Percentiles rank a stretch among this genome's conserved stretches.
Evolutionary conservation across 2,888 invertebrate genomes (phyloP).

Genomic region (Agriopis aurantiaria): DNA sequence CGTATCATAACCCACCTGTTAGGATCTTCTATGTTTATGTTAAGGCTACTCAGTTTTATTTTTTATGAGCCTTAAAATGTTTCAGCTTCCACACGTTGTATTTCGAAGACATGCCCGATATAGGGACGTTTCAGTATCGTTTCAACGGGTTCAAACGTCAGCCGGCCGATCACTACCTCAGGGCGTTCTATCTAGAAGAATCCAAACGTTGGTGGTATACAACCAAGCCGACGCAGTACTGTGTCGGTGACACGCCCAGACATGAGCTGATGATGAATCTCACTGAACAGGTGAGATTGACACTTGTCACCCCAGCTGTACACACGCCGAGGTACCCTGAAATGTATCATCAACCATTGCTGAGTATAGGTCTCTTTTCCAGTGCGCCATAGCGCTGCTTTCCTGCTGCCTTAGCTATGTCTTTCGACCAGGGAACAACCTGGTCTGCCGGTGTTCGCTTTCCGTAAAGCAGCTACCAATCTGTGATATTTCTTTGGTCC

Average conservation of each 20-base stretch:
- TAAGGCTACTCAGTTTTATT: too few species aligned
- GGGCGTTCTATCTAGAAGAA: conserved; percentile 92
- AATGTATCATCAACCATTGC: too few species aligned
- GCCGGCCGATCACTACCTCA: conserved; percentile 96
- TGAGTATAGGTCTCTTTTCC: too few species aligned
- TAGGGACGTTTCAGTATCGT: conserved; percentile 96
- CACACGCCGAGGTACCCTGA: too few species aligned
- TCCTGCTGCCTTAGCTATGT: too few species aligned
- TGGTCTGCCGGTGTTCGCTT: too few species aligned
- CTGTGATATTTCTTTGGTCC: too few species aligned
- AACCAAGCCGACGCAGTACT: conserved; percentile 61
- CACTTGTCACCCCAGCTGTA: background rate
- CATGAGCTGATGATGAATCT: conserved; percentile 89
- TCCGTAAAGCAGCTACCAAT: too few species aligned
- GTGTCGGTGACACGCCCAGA: conserved; percentile 89
- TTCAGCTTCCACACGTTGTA: conserved; percentile 90
- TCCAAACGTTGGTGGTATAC: conserved; percentile 31
- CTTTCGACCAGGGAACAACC: too few species aligned
- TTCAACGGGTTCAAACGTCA: conserved; percentile 93
- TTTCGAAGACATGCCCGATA: conserved; percentile 93
- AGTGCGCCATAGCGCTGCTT: too few species aligned
- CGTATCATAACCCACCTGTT: too few species aligned
- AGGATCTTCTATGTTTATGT: too few species aligned
- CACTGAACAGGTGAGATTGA: conserved; percentile 87
- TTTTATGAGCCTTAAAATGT: background rate